These are phyloP conservation scores for Phoebastria nigripes DNA, from an alignment of 2,797 vertebrate species.

Conservation along the genomic window DNA sequence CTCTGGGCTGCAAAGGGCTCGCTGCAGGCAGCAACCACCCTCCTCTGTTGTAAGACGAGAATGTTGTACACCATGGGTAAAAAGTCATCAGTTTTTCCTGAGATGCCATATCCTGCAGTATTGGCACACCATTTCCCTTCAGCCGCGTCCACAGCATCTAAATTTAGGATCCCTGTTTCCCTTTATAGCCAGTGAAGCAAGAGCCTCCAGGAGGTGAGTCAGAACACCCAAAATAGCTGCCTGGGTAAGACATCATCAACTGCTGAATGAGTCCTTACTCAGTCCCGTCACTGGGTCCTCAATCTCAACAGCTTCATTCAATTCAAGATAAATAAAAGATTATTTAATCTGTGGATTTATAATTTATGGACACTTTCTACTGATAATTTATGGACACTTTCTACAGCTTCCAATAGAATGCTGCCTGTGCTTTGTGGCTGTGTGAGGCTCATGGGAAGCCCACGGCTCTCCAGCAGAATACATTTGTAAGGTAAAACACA, in stretches of 20 bases:
- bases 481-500: background rate
- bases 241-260: background rate
- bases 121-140: background rate
- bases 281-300: background rate
- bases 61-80: background rate
- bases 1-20: background rate
- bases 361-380: background rate
- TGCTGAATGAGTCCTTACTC: background rate
- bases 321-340: background rate
- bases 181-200: background rate
- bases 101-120: background rate
- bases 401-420: background rate
- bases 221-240: constrained; percentile 12
- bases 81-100: background rate
- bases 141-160: background rate
- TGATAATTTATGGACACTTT: background rate
- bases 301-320: background rate
- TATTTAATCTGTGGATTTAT: background rate
- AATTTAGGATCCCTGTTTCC: constrained; percentile 5
- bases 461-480: background rate
- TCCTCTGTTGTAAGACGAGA: background rate
- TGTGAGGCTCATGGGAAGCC: background rate
- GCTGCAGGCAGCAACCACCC: background rate
- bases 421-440: background rate
- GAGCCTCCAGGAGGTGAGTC: constrained; percentile 13